Evolutionary conservation across 1,140 invertebrate genomes (phyloP), one percentile per base, ranked within the genome.

Genomic region (Drosophila mojavensis): DNA sequence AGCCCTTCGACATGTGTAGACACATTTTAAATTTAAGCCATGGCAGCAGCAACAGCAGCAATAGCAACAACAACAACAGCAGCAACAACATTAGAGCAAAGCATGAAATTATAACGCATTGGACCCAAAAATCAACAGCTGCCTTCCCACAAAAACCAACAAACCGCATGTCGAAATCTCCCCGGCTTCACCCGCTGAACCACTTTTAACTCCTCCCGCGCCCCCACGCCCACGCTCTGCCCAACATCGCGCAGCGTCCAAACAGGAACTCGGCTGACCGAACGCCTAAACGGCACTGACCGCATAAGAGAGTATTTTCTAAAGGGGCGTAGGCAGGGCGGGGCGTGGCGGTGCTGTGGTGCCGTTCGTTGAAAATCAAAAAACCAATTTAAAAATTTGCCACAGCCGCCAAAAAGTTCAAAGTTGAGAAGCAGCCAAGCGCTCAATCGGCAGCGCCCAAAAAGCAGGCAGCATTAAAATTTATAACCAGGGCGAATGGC

Each of bases 101-200:
- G 66, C 78, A 73, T 73, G 85, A 88, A 86, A 86, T 88, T 88
- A 86, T 88, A 88, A 86, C 82, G 82, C 81, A 85, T 84, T 85
- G 81, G 81, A 71, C 79, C 72, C 82, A 78, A 86, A 86, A 86
- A 86, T 86, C 82, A 86, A 86, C 83, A 86, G 79, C 82, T 85
- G 82, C 83, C 83, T 79, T 56, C 72, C 83, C 82, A 58, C 83
- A 86, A 77, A 86, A 88, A 88, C 82, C 82, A 83, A 86, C 79
- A 83, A 88, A 86, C 82, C 79, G 75, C 82, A 86, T 82, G 82
- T 73, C 66, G 69, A 75, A 79, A 76, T 62, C 58, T 62, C 28
- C 48, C 53, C 51, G 30, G 39, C 30, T 33, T n/a, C 61, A 43
- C 77, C 64, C 64, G 63, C 59, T 41, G 36, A 17, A 61, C 33